Percentiles rank a stretch among this genome's conserved stretches.
Evolutionary conservation across 2,888 invertebrate species (phyloP).

Genomic region (Plutella xylostella): DNA sequence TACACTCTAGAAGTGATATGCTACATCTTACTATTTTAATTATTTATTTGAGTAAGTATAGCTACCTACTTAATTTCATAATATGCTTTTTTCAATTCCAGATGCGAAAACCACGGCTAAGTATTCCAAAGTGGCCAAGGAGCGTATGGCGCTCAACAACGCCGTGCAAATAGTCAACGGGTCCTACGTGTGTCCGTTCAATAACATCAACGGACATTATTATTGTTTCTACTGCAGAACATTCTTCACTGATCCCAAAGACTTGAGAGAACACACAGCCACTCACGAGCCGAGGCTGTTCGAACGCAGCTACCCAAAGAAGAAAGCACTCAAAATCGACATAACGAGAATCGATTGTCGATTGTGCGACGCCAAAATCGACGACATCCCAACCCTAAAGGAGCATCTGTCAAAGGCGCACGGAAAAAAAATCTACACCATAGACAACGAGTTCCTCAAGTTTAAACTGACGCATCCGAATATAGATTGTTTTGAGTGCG

Average conservation of each 20-base stretch:
- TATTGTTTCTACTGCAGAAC: slow-evolving; percentile 41
- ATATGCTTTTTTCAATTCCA: too few relatives aligned
- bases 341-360: slow-evolving; percentile 48
- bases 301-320: too few relatives aligned
- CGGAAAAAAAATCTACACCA: slow-evolving; percentile 28
- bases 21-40: too few relatives aligned
- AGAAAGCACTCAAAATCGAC: slow-evolving; percentile 2
- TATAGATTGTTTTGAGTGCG: slow-evolving; percentile 47
- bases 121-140: too few relatives aligned
- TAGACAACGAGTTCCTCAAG: slow-evolving; percentile 45
- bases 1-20: too few relatives aligned
- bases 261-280: slow-evolving; percentile 39
- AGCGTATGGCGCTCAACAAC: neutral
- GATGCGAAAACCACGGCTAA: too few relatives aligned
- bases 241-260: slow-evolving; percentile 41
- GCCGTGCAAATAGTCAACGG: neutral
- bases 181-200: slow-evolving; percentile 23
- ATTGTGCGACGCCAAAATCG: slow-evolving; percentile 43
- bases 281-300: slow-evolving; percentile 33
- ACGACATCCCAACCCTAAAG: slow-evolving; percentile 37
- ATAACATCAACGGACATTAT: slow-evolving; percentile 44
- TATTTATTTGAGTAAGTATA: too few relatives aligned
- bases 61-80: too few relatives aligned
- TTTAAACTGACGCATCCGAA: slow-evolving; percentile 42
- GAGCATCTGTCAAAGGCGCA: slow-evolving; percentile 35